Conservation (phyloP, 2,888 invertebrate genomes). For the Spodoptera exigua region DNA sequence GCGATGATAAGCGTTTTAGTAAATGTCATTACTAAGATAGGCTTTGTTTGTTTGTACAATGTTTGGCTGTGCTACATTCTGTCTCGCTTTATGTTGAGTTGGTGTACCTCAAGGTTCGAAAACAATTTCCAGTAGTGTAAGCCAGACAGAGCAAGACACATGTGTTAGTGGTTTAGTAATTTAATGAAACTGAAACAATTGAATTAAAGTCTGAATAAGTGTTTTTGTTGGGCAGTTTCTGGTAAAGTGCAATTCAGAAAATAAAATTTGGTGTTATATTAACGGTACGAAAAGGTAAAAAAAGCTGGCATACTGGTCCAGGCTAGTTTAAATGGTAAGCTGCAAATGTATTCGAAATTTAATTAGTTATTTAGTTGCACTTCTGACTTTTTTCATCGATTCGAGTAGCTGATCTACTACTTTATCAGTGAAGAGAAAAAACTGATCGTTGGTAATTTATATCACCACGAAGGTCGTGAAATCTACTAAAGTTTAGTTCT, state of each 20-base stretch:
- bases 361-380: background rate
- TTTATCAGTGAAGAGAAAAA: background rate
- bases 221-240: too few relatives aligned
- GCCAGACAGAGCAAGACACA: too few relatives aligned
- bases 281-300: too few relatives aligned
- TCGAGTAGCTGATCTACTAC: too few relatives aligned
- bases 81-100: constrained; percentile 1
- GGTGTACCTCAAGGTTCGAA: background rate
- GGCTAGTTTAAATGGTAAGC: too few relatives aligned
- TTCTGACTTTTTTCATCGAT: too few relatives aligned
- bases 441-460: background rate
- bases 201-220: too few relatives aligned
- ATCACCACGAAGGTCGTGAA: background rate
- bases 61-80: constrained; percentile 13
- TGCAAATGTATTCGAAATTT: background rate
- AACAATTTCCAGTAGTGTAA: background rate
- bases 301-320: too few relatives aligned
- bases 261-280: too few relatives aligned
- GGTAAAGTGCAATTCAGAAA: too few relatives aligned
- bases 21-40: constrained; percentile 26
- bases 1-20: constrained; percentile 45
- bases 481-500: constrained; percentile 6
- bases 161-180: too few relatives aligned
- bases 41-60: constrained; percentile 28
- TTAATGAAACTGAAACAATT: too few relatives aligned